These are phyloP conservation scores for Diplodus sargus DNA, from an alignment of 2,797 vertebrate genomes.

Conservation along the genomic window DNA sequence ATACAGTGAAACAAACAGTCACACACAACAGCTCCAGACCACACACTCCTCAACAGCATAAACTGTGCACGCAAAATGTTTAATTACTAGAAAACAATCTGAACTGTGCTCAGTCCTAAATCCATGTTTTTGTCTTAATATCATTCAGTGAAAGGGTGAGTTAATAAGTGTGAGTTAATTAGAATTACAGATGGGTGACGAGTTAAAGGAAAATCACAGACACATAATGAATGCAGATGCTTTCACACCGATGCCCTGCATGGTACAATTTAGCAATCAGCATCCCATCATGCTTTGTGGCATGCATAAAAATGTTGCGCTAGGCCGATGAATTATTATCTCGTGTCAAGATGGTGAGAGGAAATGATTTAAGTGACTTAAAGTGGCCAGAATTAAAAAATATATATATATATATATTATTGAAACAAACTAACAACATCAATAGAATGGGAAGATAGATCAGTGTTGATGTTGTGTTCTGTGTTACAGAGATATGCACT, in stretches of 20 bases:
- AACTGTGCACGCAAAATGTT: not conserved
- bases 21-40: too few relatives aligned
- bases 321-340: not conserved
- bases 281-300: not conserved
- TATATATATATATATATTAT: too few relatives aligned
- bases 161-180: not conserved
- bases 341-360: not conserved
- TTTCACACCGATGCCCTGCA: not conserved
- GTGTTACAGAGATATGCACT: too few relatives aligned
- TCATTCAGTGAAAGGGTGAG: not conserved
- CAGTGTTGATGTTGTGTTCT: too few relatives aligned
- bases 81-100: not conserved
- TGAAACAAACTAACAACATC: too few relatives aligned
- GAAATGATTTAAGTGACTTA: too few relatives aligned
- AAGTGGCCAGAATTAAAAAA: too few relatives aligned
- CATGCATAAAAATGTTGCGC: not conserved
- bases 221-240: not conserved
- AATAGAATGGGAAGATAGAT: too few relatives aligned
- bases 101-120: not conserved
- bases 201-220: too few relatives aligned
- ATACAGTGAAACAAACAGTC: not conserved
- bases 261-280: not conserved
- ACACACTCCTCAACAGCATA: too few relatives aligned
- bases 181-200: not conserved
- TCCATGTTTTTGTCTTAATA: not conserved